Evolutionary conservation across 1,140 invertebrate genomes (phyloP), one percentile per base, ranked within the genome.

Genomic region (Ectropis grisescens): DNA sequence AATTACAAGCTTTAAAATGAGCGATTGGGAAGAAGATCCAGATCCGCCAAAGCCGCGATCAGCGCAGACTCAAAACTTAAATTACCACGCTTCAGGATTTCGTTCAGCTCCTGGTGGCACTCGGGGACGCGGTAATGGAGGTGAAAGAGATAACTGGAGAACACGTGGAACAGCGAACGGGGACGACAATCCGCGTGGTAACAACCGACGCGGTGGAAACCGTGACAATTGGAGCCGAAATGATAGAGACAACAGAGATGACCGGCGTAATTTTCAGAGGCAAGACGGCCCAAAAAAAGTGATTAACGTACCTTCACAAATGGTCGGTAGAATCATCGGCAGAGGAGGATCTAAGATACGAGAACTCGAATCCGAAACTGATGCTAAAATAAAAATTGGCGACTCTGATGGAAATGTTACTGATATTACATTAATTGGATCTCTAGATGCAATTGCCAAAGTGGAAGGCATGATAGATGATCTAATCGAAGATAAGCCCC

Each of bases 281-380:
- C 6, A 26, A n/a, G 10, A 26, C 9, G 43, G 46, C 33, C 70
- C 66, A 24, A 60, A 57, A 37, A 71, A 72, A 46, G 37, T 61
- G 24, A 74, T 80, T 16, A 48, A 41, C 3, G 60, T 80, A 26
- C 58, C 70, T 2, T 67, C 69, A 8, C 25, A 53, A 26, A 75
- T 64, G 47, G 66, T 82, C 1, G 81, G 81, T 1, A 60, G 65
- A 7, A 61, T 84, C 11, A 82, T 84, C 44, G 92, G 92, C 0
- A 88, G 84, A 72, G 88, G 90, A 22, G 92, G 92, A 1, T 83
- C 75, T 1, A 92, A 91, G 67, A 93, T 94, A n/a, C 84, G 83
- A 51, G 89, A 92, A 48, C 53, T 94, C 0, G 82, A 92, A 70
- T 82, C 31, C 33, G 68, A 82, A 16, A 64, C 67, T 9, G 50